Evolutionary conservation across 2,888 invertebrate genomes (phyloP), one percentile per base, ranked within the genome.

Genomic region (Gastrophysa polygoni): DNA sequence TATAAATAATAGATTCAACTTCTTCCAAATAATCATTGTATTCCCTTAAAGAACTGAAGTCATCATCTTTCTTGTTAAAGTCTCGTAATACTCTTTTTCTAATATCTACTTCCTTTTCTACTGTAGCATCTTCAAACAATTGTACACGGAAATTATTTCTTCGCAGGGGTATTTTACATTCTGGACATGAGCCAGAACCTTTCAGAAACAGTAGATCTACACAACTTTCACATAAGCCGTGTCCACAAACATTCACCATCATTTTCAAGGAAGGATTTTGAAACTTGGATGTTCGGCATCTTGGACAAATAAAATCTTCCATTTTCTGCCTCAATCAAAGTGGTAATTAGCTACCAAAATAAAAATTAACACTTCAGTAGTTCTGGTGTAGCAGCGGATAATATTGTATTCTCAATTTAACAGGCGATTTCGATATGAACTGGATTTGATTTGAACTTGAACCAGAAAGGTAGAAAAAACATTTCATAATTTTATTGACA

Each of bases 161-260:
- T 1, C 96, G 86, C 18, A 99, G 82, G 0, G 95, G 91, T 16
- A 93, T 92, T 77, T 90, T 89, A 82, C 98, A 98, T 78, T 96
- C 95, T 0, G 96, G 96, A 77, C 99, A 99, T 0, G 92, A 88
- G 10, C 96, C 98, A 29, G 97, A 95, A 34, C 96, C 99, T 88
- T 98, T 96, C 16, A 96, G 86, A 83, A 98, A 99, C 28, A 99
- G 83, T 65, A 97, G 85, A 80, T 98, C 97, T 32, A 99, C 97
- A 83, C 98, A 98, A 79, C 92, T 96, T 83, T 98, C 97, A 83
- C 99, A 99, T 73, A 99, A 84, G 38, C 96, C 93, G 84, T 99
- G 99, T 28, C 98, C 98, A 82, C 99, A 99, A 59, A 95, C 90
- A 81, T 99, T 99, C 66, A 98, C 98, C 94, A 98, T 92, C 85